phyloP scores from a whole-genome alignment of 1,140 invertebrate genomes.

The Spodoptera litura region DNA sequence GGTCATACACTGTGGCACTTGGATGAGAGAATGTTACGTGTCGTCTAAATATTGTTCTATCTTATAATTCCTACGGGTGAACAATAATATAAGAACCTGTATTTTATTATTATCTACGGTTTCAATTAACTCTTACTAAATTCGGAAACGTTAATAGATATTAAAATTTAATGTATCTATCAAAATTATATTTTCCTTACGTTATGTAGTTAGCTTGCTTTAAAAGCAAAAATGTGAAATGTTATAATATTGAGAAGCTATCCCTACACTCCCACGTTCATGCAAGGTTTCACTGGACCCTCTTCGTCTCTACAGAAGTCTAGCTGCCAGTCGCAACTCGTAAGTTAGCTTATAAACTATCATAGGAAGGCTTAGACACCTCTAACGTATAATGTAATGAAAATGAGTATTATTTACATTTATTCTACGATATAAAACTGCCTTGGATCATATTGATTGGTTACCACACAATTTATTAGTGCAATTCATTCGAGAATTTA shows the following conservation, averaged over 20 bases:
- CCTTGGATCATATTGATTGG: constrained; percentile 58
- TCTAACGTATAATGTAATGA: constrained; percentile 53
- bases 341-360: constrained; percentile 66
- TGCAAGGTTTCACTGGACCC: constrained; percentile 68
- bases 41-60: background rate
- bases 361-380: constrained; percentile 63
- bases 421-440: constrained; percentile 55
- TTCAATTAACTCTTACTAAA: constrained; percentile 12
- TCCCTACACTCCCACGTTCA: constrained; percentile 71
- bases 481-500: constrained; percentile 52
- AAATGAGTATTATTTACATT: constrained; percentile 70
- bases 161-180: constrained; percentile 30
- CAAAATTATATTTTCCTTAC: constrained; percentile 52
- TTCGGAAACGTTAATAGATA: constrained; percentile 6
- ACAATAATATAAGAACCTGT: constrained; percentile 8
- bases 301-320: constrained; percentile 60
- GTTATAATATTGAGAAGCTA: constrained; percentile 70
- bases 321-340: constrained; percentile 61
- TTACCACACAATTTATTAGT: constrained; percentile 54
- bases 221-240: constrained; percentile 67
- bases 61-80: constrained; percentile 24
- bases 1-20: background rate
- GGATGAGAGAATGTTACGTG: constrained; percentile 29
- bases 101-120: constrained; percentile 18
- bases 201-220: constrained; percentile 60